Evolutionary conservation across 2,113 vertebrate species (phyloP).

Genomic region (Tor tambroides): DNA sequence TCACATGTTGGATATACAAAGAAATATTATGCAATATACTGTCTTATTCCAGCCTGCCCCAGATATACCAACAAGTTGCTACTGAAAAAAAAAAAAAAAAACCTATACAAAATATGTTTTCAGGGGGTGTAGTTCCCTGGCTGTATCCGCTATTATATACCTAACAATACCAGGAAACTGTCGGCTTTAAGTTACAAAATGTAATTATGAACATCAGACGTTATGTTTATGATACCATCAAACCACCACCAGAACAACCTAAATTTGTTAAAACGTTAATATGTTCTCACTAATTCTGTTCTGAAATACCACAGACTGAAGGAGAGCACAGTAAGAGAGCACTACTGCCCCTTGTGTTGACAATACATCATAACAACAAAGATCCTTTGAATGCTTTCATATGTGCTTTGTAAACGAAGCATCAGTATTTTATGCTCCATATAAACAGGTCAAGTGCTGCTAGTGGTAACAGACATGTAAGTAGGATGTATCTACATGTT

Average conservation of each 20-base stretch:
- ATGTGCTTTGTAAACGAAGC: constrained; percentile 10
- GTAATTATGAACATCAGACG: neutral
- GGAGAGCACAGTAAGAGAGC: constrained; percentile 20
- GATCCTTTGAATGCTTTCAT: neutral
- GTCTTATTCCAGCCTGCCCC: neutral
- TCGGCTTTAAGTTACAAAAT: neutral
- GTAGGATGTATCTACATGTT: neutral
- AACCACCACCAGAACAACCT: neutral
- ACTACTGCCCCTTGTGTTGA: constrained; percentile 46
- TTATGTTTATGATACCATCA: neutral
- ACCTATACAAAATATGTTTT: neutral
- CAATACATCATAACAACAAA: neutral
- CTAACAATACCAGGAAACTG: neutral
- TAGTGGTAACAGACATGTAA: constrained; percentile 48
- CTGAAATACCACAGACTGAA: neutral
- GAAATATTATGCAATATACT: neutral
- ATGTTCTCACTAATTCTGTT: neutral
- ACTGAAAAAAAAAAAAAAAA: neutral
- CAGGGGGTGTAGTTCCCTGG: neutral
- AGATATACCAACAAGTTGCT: neutral
- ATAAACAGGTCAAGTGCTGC: constrained; percentile 56
- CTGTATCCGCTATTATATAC: neutral
- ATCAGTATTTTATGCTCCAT: neutral
- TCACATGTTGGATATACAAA: neutral
- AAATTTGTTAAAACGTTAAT: neutral